phyloP scores from a whole-genome alignment of 2,113 vertebrate genomes.

The Malurus melanocephalus region DNA sequence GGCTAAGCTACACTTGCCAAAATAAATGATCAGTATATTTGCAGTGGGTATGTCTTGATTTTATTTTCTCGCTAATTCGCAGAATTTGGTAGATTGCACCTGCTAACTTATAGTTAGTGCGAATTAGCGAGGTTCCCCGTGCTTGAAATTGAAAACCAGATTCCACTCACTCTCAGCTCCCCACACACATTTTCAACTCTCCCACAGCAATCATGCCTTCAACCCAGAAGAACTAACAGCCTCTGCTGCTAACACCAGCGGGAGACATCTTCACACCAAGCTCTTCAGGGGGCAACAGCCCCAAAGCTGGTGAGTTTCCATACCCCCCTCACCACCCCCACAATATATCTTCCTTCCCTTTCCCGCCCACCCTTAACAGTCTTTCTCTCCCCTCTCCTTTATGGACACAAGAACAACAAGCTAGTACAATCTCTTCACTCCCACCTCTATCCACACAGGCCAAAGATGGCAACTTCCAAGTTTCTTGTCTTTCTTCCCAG shows the following conservation, averaged over 20 bases:
- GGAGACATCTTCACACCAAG: not conserved
- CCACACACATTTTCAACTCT: slow-evolving; percentile 17
- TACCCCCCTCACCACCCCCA: not conserved
- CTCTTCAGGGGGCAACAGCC: not conserved
- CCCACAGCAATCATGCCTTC: slow-evolving; percentile 50
- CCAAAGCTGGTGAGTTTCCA: not conserved
- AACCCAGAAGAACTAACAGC: slow-evolving; percentile 33
- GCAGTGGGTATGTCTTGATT: slow-evolving; percentile 20
- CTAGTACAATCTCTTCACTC: slow-evolving; percentile 34
- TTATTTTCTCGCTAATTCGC: slow-evolving; percentile 70
- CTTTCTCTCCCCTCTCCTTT: slow-evolving; percentile 7
- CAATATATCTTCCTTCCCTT: slow-evolving; percentile 8
- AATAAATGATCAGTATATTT: slow-evolving; percentile 9
- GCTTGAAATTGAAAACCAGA: slow-evolving; percentile 56
- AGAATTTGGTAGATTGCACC: slow-evolving; percentile 52
- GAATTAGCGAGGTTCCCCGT: slow-evolving; percentile 75
- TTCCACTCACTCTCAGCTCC: slow-evolving; percentile 56
- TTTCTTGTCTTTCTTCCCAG: slow-evolving; percentile 22
- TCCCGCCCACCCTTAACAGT: not conserved
- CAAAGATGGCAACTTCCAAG: slow-evolving; percentile 14
- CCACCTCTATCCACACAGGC: slow-evolving; percentile 39
- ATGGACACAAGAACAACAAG: not conserved
- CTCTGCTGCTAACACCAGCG: not conserved
- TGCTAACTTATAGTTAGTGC: slow-evolving; percentile 42
- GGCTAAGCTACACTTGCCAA: slow-evolving; percentile 66